A percentile compares a stretch with the other conserved stretches of the same genome.
Conservation (phyloP, 2,113 vertebrate species). For the Esox niger region DNA sequence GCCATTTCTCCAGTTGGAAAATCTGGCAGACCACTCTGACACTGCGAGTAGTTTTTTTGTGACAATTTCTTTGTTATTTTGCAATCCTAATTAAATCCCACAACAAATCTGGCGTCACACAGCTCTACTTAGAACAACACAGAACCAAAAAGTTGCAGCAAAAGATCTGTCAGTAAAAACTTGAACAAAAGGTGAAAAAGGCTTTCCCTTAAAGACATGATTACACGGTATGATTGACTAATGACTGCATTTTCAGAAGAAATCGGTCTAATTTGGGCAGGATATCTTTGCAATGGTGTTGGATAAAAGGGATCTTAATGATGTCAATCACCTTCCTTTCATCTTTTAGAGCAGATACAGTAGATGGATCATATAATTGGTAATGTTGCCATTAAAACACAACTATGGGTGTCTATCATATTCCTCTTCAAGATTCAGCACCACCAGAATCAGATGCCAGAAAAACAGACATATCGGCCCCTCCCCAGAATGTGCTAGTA, state of each 20-base stretch:
- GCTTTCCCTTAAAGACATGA: not conserved
- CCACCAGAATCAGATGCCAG: conserved; percentile 32
- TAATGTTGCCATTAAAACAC: conserved; percentile 31
- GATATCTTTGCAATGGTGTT: not conserved
- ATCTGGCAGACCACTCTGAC: conserved; percentile 20
- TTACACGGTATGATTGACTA: not conserved
- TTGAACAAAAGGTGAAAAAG: not conserved
- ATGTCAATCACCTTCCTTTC: not conserved
- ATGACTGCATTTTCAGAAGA: not conserved
- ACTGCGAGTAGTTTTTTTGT: not conserved
- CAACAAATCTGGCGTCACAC: not conserved
- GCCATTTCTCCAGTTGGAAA: conserved; percentile 3
- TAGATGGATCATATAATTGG: conserved; percentile 26
- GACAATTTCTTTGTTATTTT: too few relatives aligned
- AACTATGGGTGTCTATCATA: conserved; percentile 26
- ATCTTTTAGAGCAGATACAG: not conserved
- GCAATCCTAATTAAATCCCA: not conserved
- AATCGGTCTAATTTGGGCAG: not conserved
- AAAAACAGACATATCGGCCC: conserved; percentile 34
- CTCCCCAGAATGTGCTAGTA: conserved; percentile 30
- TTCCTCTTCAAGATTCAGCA: conserved; percentile 42
- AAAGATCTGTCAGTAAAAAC: not conserved
- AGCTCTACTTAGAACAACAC: not conserved
- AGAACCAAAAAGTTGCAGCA: conserved; percentile 13
- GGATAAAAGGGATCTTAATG: too few relatives aligned